Evolutionary conservation across 64 coral and sea anemone genomes (phyloP).

Genomic region (Acropora yongei): DNA sequence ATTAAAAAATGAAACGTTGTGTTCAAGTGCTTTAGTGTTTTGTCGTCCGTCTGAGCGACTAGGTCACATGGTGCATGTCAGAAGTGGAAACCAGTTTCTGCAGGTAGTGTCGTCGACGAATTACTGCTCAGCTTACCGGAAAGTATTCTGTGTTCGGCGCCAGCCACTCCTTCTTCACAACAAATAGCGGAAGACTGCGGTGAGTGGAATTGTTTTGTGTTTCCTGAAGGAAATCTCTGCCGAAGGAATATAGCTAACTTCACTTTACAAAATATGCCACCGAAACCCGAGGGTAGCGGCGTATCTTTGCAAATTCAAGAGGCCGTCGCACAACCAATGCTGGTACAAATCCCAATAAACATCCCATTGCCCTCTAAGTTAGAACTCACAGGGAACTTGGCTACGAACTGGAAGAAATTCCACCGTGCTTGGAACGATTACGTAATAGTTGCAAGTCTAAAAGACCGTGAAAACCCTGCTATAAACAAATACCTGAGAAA

Average conservation of each 20-base stretch:
- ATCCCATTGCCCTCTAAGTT: too few relatives aligned
- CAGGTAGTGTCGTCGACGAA: neutral
- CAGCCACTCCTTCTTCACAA: neutral
- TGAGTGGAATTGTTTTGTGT: too few relatives aligned
- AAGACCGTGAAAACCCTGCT: neutral
- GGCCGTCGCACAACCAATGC: slow-evolving; percentile 1
- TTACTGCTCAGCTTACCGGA: neutral
- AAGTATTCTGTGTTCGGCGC: neutral
- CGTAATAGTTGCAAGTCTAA: slow-evolving; percentile 41
- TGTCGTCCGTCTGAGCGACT: neutral
- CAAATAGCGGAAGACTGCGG: neutral
- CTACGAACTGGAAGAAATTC: slow-evolving; percentile 1
- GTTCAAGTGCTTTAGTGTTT: neutral
- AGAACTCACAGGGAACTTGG: neutral
- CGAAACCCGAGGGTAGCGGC: slow-evolving; percentile 7
- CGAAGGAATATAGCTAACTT: too few relatives aligned
- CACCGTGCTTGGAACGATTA: slow-evolving; percentile 21
- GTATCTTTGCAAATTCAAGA: slow-evolving; percentile 10
- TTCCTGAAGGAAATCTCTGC: too few relatives aligned
- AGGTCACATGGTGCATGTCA: neutral
- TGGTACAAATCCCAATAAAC: too few relatives aligned
- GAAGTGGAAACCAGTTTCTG: neutral
- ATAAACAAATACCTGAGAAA: slow-evolving; percentile 21
- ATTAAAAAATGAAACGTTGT: neutral
- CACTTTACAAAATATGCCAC: too few relatives aligned